Percentiles rank a stretch among this genome's conserved stretches.
phyloP scores from a whole-genome alignment of 2,888 invertebrate genomes.

The Serripes groenlandicus region DNA sequence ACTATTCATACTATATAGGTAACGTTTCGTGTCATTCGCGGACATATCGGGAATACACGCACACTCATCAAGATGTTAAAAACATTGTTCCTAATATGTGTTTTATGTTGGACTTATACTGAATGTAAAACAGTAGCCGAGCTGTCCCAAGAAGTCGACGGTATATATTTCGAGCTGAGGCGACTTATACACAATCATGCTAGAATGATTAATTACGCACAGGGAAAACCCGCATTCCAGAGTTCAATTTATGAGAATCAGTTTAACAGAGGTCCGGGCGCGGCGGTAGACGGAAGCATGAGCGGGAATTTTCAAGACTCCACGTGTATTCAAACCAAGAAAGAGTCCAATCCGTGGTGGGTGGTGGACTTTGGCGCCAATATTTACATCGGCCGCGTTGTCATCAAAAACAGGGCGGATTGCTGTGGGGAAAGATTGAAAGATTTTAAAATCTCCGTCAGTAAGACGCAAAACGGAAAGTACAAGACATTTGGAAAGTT shows the following conservation, averaged over 20 bases:
- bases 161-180: constrained; percentile 1
- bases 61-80: no score
- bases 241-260: constrained; percentile 4
- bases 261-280: not conserved
- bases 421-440: constrained; percentile 2
- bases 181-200: constrained; percentile 11
- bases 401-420: constrained; percentile 11
- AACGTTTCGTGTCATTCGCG: no score
- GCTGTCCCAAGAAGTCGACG: not conserved
- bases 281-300: constrained; percentile 9
- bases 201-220: not conserved
- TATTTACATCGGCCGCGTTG: constrained; percentile 13
- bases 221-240: constrained; percentile 10
- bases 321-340: constrained; percentile 5
- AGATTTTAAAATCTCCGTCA: constrained; percentile 6
- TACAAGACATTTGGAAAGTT: not conserved
- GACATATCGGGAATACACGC: no score
- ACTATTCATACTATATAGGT: no score
- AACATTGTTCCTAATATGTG: no score
- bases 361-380: constrained; percentile 14
- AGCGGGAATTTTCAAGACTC: not conserved
- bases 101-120: not conserved
- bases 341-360: constrained; percentile 8
- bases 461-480: constrained; percentile 10
- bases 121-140: not conserved